A percentile compares a stretch with the other conserved stretches of the same genome.
Evolutionary conservation across 2,888 invertebrate genomes (phyloP).

Genomic region (Pycnomerus fuliginosus): DNA sequence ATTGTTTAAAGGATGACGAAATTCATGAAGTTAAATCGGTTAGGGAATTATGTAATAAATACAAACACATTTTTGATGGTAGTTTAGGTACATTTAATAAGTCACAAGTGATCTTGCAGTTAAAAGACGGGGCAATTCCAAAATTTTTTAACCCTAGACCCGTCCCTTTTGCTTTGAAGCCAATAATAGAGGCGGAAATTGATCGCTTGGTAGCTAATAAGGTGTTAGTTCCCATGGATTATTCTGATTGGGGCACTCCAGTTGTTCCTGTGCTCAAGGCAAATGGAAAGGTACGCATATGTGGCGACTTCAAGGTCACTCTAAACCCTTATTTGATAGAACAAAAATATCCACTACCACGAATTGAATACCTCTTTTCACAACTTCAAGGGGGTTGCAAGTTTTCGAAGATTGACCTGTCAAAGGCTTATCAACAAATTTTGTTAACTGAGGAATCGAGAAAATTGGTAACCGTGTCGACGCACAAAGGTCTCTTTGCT

Average conservation of each 20-base stretch:
- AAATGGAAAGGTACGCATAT: neutral
- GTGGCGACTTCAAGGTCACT: neutral
- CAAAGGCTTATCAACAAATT: conserved; percentile 14
- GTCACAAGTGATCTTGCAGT: too few relatives aligned
- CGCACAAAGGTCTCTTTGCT: conserved; percentile 21
- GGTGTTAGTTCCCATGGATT: neutral
- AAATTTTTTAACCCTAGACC: neutral
- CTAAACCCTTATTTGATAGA: neutral
- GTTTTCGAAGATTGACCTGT: conserved; percentile 5
- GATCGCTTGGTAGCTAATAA: neutral
- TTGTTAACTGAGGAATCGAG: conserved; percentile 14
- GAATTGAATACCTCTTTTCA: conserved; percentile 4
- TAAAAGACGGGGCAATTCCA: neutral
- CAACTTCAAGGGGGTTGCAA: neutral
- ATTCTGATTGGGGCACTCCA: conserved; percentile 1
- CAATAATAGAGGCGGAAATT: neutral
- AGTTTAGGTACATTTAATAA: too few relatives aligned
- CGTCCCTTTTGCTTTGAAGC: neutral
- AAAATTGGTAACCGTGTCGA: conserved; percentile 19
- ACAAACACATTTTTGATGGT: too few relatives aligned
- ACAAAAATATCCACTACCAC: conserved; percentile 3
- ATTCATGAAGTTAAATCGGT: too few relatives aligned
- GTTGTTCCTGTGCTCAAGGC: neutral
- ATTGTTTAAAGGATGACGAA: too few relatives aligned
- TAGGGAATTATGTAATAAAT: too few relatives aligned